phyloP scores from a whole-genome alignment of 2,888 invertebrate species.

The Lacanobia wlatinum region DNA sequence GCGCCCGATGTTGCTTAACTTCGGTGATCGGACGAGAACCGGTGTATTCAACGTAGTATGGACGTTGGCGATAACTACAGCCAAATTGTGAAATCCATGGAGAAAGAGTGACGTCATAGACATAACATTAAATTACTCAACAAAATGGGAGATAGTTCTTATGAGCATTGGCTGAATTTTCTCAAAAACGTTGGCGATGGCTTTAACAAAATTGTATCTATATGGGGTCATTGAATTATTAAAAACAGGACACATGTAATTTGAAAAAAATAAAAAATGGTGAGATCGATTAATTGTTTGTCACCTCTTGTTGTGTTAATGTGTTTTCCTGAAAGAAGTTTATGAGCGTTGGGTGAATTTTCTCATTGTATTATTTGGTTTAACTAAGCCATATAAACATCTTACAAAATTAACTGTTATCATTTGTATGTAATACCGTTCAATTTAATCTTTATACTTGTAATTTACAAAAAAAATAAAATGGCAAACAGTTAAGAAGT shows the following conservation, averaged over 20 bases:
- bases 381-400: background rate
- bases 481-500: too few species aligned
- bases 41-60: conserved; percentile 85
- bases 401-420: background rate
- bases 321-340: background rate
- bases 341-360: background rate
- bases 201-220: too few species aligned
- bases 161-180: too few species aligned
- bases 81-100: conserved; percentile 4
- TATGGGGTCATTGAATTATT: too few species aligned
- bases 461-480: background rate
- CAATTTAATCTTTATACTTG: background rate
- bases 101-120: background rate
- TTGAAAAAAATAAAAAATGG: background rate
- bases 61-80: conserved; percentile 51
- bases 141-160: too few species aligned
- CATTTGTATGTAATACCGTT: background rate
- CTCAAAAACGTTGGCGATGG: too few species aligned
- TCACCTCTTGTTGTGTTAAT: background rate
- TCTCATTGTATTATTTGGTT: background rate
- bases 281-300: too few species aligned
- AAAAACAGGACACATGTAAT: too few species aligned
- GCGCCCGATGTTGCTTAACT: conserved; percentile 80
- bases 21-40: conserved; percentile 69
- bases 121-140: too few species aligned